Conservation (phyloP, 2,113 vertebrate species). For the Petromus typicus region DNA sequence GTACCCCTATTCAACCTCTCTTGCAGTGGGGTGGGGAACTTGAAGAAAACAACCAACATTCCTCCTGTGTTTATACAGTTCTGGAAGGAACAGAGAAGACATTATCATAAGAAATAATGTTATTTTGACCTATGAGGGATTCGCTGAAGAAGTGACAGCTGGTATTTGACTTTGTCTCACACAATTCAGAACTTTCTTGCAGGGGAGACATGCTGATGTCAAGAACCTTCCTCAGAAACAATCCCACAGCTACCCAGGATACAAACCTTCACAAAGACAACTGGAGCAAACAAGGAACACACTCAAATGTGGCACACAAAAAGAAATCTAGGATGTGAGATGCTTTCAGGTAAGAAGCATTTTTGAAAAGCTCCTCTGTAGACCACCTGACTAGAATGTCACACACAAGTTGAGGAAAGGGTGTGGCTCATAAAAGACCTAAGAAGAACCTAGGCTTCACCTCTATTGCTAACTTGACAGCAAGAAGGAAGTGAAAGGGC, state of each 20-base stretch:
- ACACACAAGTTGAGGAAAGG: not conserved
- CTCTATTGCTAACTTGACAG: not conserved
- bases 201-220: not conserved
- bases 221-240: slow-evolving; percentile 45
- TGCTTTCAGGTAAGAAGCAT: not conserved
- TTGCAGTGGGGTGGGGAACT: not conserved
- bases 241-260: not conserved
- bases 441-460: not conserved
- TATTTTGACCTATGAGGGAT: not conserved
- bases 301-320: not conserved
- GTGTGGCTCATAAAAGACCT: not conserved
- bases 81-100: not conserved
- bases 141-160: not conserved
- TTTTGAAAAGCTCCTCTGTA: not conserved
- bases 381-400: not conserved
- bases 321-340: not conserved
- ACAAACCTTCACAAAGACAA: not conserved
- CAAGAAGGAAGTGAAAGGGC: slow-evolving; percentile 8
- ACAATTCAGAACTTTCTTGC: not conserved
- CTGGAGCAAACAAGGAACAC: not conserved
- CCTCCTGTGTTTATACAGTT: not conserved
- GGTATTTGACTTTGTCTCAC: not conserved
- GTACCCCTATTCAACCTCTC: not conserved
- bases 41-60: not conserved
- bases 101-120: not conserved